Percentiles rank a stretch among this genome's conserved stretches.
Conservation (phyloP, 2,113 vertebrate species). For the Oreocharis arfaki region DNA sequence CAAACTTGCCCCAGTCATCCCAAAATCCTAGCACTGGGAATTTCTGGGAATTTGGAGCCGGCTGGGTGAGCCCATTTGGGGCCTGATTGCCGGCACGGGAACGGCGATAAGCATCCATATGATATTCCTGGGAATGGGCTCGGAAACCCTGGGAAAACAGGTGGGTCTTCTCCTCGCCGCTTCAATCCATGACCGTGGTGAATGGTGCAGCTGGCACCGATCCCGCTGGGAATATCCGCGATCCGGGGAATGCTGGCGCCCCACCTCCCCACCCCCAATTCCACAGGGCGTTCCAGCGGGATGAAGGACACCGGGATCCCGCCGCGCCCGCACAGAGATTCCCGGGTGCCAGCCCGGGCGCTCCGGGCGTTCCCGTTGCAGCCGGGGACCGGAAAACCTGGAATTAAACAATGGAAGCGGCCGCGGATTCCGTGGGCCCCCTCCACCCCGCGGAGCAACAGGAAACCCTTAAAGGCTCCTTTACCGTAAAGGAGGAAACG, state of each 20-base stretch:
- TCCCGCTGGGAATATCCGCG: accelerated
- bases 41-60: neutral
- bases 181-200: neutral
- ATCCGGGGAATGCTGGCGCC: neutral
- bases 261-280: neutral
- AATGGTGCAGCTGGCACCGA: neutral
- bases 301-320: neutral
- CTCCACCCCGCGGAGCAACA: neutral
- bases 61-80: neutral
- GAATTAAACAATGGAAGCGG: neutral
- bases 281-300: accelerated
- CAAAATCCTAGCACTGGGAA: accelerated
- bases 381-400: neutral
- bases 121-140: neutral
- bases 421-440: neutral
- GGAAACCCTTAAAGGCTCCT: conserved; percentile 5
- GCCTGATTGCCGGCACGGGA: neutral
- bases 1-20: neutral
- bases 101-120: neutral
- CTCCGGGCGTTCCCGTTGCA: neutral
- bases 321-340: neutral
- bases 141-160: conserved; percentile 1
- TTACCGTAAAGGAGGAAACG: conserved; percentile 27
- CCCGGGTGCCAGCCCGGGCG: neutral
- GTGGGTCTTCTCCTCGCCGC: neutral